A percentile compares a stretch with the other conserved stretches of the same genome.
These are phyloP conservation scores for Pegea sp. DNA, from an alignment of 23 tunicate genomes.

Conservation along the genomic window DNA sequence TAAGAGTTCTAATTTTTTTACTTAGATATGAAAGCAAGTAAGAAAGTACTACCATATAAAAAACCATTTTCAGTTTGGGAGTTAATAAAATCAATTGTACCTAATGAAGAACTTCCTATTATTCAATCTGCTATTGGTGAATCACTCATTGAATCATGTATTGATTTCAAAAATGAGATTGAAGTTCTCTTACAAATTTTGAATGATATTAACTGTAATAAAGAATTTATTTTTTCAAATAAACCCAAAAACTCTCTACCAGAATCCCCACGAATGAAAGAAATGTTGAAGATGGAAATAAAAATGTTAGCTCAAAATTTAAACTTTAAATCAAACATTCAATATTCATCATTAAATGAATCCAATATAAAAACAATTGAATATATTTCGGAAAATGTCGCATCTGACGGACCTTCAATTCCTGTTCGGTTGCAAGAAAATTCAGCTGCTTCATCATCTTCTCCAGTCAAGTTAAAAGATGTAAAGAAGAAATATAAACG, in stretches of 20 bases:
- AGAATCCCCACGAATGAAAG: not conserved
- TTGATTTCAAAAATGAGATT: slow-evolving; percentile 66
- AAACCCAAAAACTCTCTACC: not conserved
- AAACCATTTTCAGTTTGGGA: slow-evolving; percentile 48
- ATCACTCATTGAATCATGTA: slow-evolving; percentile 44
- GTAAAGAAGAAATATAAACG: slow-evolving; percentile 29
- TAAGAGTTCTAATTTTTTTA: too few species aligned
- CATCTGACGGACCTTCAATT: not conserved
- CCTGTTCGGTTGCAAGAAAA: slow-evolving; percentile 22
- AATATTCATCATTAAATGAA: not conserved
- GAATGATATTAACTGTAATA: not conserved
- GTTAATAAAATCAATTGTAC: slow-evolving; percentile 28
- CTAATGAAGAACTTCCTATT: slow-evolving; percentile 29
- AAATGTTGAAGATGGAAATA: not conserved
- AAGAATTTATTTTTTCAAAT: not conserved
- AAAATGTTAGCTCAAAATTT: not conserved
- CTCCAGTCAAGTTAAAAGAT: slow-evolving; percentile 36
- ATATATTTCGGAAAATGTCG: not conserved
- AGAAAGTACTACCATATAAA: slow-evolving; percentile 26
- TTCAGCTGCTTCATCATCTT: not conserved
- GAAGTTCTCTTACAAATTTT: not conserved
- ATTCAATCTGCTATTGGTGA: slow-evolving; percentile 43
- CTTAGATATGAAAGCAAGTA: too few species aligned
- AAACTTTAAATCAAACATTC: not conserved
- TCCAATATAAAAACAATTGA: not conserved